These are phyloP conservation scores for Elephas maximus DNA, from an alignment of 2,113 vertebrate genomes.

Conservation along the genomic window DNA sequence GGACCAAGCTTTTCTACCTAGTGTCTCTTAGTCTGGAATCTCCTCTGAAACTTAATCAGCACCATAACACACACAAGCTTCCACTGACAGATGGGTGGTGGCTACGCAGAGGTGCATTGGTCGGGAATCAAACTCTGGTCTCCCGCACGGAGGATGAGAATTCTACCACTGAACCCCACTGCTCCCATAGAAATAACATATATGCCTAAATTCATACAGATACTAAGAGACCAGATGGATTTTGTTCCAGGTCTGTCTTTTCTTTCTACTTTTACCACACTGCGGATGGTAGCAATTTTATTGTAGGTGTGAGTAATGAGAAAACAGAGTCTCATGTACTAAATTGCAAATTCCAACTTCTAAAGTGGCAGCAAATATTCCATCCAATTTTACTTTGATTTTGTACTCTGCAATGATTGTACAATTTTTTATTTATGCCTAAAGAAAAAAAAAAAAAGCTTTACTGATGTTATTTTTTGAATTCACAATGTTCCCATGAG, in stretches of 20 bases:
- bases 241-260: background rate
- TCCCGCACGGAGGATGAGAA: background rate
- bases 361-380: background rate
- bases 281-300: background rate
- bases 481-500: constrained; percentile 48
- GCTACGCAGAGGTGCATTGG: background rate
- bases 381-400: constrained; percentile 50
- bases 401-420: background rate
- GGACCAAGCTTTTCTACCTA: background rate
- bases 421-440: background rate
- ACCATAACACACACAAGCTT: background rate
- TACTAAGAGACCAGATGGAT: background rate
- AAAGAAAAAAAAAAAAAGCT: background rate
- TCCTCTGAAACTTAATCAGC: background rate
- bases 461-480: constrained; percentile 45
- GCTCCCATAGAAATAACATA: background rate
- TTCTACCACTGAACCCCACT: background rate
- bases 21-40: background rate
- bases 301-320: background rate
- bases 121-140: background rate
- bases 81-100: background rate
- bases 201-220: background rate
- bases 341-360: background rate
- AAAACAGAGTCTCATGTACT: background rate
- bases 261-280: background rate